phyloP scores from a whole-genome alignment of 2,888 invertebrate genomes.

The Rotaria socialis region DNA sequence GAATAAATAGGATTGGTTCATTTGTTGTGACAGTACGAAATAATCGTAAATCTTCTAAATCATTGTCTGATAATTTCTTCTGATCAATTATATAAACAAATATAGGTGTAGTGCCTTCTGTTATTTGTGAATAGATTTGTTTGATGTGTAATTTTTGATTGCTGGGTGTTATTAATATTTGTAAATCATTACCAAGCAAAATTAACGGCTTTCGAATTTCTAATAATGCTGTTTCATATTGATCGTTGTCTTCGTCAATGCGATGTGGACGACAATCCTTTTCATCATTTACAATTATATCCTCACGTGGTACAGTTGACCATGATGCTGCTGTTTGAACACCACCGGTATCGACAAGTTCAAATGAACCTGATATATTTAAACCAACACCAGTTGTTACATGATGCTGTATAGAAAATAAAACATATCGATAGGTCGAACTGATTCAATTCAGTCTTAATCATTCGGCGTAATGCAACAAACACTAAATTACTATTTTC shows the following conservation, averaged over 20 bases:
- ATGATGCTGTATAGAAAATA: background rate
- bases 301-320: background rate
- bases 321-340: background rate
- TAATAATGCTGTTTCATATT: background rate
- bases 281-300: background rate
- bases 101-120: background rate
- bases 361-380: background rate
- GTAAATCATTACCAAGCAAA: background rate
- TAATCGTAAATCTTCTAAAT: background rate
- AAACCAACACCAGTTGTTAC: background rate
- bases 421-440: background rate
- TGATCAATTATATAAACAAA: slow-evolving; percentile 24
- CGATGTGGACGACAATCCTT: background rate
- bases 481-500: too few species aligned
- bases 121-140: background rate
- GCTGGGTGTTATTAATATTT: slow-evolving; percentile 15
- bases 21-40: background rate
- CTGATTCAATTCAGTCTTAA: too few species aligned
- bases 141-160: background rate
- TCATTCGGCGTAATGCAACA: too few species aligned
- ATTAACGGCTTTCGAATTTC: background rate
- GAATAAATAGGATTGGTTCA: slow-evolving; percentile 18
- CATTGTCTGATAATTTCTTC: background rate
- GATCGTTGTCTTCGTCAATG: background rate
- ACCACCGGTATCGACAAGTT: background rate